These are phyloP conservation scores for Notarius lentiginosus DNA, from an alignment of 2,113 vertebrate genomes.

Conservation along the genomic window DNA sequence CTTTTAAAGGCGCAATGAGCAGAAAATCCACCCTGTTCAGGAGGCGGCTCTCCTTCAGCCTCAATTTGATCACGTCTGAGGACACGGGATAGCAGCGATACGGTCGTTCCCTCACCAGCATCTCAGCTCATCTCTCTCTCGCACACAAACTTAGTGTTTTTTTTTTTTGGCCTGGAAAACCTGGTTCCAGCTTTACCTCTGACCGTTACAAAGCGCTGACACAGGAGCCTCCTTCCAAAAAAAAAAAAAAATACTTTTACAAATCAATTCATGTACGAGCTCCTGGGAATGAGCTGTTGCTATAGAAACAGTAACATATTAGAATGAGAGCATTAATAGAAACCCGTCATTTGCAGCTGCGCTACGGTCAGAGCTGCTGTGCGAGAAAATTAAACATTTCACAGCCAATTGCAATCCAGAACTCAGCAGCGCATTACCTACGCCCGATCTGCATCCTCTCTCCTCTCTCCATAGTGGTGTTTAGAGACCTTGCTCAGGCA, in stretches of 20 bases:
- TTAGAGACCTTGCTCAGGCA: background rate
- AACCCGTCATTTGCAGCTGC: background rate
- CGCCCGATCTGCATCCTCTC: too few species aligned
- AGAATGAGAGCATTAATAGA: background rate
- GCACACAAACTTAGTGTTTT: too few species aligned
- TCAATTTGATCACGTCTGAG: too few species aligned
- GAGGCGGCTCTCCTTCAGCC: background rate
- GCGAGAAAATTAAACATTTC: background rate
- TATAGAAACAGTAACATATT: background rate
- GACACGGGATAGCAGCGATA: background rate
- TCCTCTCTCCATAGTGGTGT: constrained; percentile 30
- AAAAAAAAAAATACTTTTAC: too few species aligned
- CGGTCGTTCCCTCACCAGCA: background rate
- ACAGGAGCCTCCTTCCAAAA: background rate
- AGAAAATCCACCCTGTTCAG: background rate
- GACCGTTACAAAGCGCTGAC: too few species aligned
- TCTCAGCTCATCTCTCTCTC: too few species aligned
- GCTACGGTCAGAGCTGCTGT: background rate
- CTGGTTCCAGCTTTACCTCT: too few species aligned
- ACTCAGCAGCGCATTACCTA: background rate
- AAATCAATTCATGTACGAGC: too few species aligned
- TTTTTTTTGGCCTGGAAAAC: too few species aligned
- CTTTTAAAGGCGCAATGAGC: background rate
- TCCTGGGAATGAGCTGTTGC: background rate
- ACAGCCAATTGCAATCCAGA: background rate